Evolutionary conservation across 2,113 vertebrate species (phyloP), one percentile per base, ranked within the genome.

Genomic region (Stictonetta naevosa): DNA sequence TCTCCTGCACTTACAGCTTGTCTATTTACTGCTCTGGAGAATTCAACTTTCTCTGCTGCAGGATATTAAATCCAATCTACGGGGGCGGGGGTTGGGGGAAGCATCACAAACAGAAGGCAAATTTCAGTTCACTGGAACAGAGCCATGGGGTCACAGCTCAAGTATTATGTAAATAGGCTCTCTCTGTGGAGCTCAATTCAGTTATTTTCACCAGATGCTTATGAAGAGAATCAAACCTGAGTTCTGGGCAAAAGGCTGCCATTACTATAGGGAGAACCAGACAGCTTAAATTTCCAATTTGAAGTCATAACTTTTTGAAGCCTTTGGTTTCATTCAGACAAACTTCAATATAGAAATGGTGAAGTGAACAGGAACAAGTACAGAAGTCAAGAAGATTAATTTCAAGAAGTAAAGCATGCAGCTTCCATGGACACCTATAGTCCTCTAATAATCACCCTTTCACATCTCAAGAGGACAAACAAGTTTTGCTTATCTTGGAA

Each of bases 141-240:
- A 82, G 5, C 31, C 21, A 38, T 63, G 34, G 50, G 26, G 26
- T 29, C 28, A 15, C 11, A 83, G 60, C 36, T 66, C 23, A 36
- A n/a, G 19, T 23, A 4, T 33, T 38, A 13, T 6, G 4, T 6
- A 10, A 23, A 8, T 0, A 18, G 13, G 0, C 8, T 26, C 13
- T 19, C 31, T 60, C 68, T 59, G 18, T 23, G 13, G 76, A 86
- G 0, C 53, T 69, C 63, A 38, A 7, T 12, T 8, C 31, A 33
- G 44, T 29, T 6, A 2, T 33, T 93, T 86, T 23, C 23, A 44
- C 15, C 16, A 2, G 4, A 4, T 17, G 18, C 33, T 48, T 18
- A 15, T 6, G 21, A 33, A 31, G 16, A 50, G 26, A 48, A 69
- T 29, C 50, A 55, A 44, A 56, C 21, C 69, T 40, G 42, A 75